phyloP scores from a whole-genome alignment of 2,797 vertebrate species.

The Hypotaenidia okinawae region DNA sequence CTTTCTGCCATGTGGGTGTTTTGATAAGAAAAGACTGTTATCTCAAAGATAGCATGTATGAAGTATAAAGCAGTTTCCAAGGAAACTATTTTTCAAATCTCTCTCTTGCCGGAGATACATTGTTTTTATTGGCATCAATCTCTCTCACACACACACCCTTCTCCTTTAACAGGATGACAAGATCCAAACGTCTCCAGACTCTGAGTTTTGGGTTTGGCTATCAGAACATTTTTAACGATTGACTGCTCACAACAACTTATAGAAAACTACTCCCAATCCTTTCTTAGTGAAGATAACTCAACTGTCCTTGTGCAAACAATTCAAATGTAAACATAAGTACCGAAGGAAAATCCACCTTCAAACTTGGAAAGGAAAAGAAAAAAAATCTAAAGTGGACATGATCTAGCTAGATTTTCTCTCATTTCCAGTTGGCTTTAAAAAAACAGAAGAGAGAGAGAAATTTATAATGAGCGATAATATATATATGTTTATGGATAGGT shows the following conservation, averaged over 20 bases:
- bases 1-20: constrained; percentile 37
- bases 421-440: neutral
- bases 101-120: constrained; percentile 11
- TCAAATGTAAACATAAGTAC: neutral
- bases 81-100: constrained; percentile 44
- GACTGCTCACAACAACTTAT: neutral
- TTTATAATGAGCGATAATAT: neutral
- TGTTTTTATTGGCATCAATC: constrained; percentile 44
- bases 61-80: constrained; percentile 55
- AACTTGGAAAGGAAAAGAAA: neutral
- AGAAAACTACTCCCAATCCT: neutral
- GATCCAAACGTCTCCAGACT: neutral
- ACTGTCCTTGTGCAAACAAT: neutral
- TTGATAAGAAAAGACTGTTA: constrained; percentile 42
- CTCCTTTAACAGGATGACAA: constrained; percentile 4
- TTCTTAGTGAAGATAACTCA: neutral
- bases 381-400: neutral
- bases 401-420: neutral
- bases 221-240: neutral
- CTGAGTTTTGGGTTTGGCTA: constrained; percentile 16
- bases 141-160: neutral
- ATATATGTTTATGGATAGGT: neutral
- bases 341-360: neutral
- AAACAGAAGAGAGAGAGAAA: neutral
- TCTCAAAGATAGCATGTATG: constrained; percentile 52